phyloP scores from a whole-genome alignment of 2,113 vertebrate species.

The Tragelaphus scriptus region DNA sequence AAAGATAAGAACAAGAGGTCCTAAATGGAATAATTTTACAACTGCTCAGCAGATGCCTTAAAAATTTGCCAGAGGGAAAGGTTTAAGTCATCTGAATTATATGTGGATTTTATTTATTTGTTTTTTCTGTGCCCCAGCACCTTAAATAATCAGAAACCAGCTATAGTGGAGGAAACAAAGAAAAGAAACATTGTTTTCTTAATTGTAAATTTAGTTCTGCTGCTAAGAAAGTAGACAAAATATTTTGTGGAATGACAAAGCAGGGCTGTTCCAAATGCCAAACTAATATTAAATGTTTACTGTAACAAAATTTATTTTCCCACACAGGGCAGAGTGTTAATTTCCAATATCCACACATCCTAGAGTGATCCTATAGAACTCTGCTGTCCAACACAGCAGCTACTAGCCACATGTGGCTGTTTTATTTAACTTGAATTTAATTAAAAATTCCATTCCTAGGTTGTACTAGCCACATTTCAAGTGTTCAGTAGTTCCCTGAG shows the following conservation, averaged over 20 bases:
- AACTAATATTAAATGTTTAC: neutral
- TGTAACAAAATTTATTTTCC: neutral
- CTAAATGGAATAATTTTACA: neutral
- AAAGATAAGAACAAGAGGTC: neutral
- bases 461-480: neutral
- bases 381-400: neutral
- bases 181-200: neutral
- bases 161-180: neutral
- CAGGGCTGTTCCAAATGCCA: neutral
- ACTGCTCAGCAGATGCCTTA: neutral
- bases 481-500: neutral
- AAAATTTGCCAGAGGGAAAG: neutral
- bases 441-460: neutral
- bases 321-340: neutral
- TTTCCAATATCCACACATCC: neutral
- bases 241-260: neutral
- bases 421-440: neutral
- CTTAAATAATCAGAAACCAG: slow-evolving; percentile 22
- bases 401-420: neutral
- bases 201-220: neutral
- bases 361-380: neutral
- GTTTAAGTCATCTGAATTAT: neutral
- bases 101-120: neutral
- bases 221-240: slow-evolving; percentile 17
- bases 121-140: neutral